Conservation (phyloP, 2,888 invertebrate species). For the Drosophila affinis region DNA sequence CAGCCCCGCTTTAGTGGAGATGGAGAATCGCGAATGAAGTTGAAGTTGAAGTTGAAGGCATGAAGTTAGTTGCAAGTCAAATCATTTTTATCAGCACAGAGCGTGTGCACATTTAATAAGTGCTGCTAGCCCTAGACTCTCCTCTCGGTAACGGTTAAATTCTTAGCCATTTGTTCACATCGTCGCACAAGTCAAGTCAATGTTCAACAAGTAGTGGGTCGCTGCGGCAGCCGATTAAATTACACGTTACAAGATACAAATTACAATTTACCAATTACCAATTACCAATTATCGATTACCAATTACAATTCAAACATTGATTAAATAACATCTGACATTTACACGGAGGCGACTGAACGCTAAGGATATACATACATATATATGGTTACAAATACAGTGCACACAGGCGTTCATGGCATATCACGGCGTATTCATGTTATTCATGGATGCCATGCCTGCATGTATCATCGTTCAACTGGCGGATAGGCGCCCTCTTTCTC, state of each 20-base stretch:
- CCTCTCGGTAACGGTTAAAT: slow-evolving; percentile 23
- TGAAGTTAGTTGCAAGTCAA: slow-evolving; percentile 2
- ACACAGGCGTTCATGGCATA: slow-evolving; percentile 1
- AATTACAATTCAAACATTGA: slow-evolving; percentile 46
- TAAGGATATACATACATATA: slow-evolving; percentile 45
- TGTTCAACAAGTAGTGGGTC: slow-evolving; percentile 25
- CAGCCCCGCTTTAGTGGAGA: not conserved
- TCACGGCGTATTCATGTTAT: slow-evolving; percentile 4
- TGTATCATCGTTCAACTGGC: slow-evolving; percentile 25
- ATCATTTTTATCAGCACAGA: slow-evolving; percentile 50
- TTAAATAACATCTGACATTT: slow-evolving; percentile 60
- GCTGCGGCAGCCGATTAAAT: slow-evolving; percentile 32
- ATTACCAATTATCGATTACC: slow-evolving; percentile 34
- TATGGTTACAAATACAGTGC: slow-evolving; percentile 46
- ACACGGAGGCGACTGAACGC: slow-evolving; percentile 59
- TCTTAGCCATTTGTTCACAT: slow-evolving; percentile 23
- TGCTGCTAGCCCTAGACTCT: slow-evolving; percentile 47
- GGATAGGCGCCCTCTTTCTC: slow-evolving; percentile 38
- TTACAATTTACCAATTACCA: slow-evolving; percentile 22
- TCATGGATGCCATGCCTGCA: slow-evolving; percentile 13
- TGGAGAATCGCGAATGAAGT: not conserved
- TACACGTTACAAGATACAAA: slow-evolving; percentile 26
- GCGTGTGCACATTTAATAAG: slow-evolving; percentile 70
- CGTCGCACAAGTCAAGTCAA: slow-evolving; percentile 6
- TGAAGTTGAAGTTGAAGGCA: slow-evolving; percentile 5